A percentile compares a stretch with the other conserved stretches of the same genome.
Conservation (phyloP, 1,140 invertebrate species). For the Limonius californicus region DNA sequence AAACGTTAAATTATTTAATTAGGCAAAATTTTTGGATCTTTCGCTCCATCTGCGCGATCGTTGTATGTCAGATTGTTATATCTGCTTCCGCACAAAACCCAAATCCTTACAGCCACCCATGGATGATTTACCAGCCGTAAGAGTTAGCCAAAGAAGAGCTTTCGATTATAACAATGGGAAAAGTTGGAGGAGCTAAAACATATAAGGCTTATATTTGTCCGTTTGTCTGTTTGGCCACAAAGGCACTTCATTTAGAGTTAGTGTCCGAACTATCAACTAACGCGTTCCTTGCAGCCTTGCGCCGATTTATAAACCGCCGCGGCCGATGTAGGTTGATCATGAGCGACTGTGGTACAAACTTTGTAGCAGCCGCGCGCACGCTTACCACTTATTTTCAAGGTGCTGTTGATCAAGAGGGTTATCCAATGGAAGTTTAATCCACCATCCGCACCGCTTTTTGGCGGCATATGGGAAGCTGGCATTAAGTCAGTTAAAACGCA, state of each 20-base stretch:
- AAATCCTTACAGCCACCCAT: neutral
- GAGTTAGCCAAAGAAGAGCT: neutral
- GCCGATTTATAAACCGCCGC: conserved; percentile 21
- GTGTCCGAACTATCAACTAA: conserved; percentile 19
- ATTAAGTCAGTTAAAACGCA: no score
- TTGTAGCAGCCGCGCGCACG: no score
- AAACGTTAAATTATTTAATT: neutral
- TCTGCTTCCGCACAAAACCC: neutral
- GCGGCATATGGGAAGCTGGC: no score
- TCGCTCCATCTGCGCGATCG: neutral
- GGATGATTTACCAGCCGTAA: neutral
- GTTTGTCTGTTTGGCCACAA: conserved; percentile 23
- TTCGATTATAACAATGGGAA: neutral
- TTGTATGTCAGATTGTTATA: neutral
- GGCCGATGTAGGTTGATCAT: conserved; percentile 31
- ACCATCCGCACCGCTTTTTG: no score
- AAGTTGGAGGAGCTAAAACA: conserved; percentile 3
- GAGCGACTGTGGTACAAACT: conserved; percentile 44
- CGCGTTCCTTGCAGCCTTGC: conserved; percentile 20
- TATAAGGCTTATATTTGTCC: conserved; percentile 19
- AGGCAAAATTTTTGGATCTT: neutral
- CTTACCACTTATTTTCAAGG: no score
- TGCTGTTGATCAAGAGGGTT: no score
- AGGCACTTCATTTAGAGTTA: conserved; percentile 22
- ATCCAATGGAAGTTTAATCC: no score